Evolutionary conservation across 1,140 invertebrate genomes (phyloP), one percentile per base, ranked within the genome.

Genomic region (Panulirus ornatus): DNA sequence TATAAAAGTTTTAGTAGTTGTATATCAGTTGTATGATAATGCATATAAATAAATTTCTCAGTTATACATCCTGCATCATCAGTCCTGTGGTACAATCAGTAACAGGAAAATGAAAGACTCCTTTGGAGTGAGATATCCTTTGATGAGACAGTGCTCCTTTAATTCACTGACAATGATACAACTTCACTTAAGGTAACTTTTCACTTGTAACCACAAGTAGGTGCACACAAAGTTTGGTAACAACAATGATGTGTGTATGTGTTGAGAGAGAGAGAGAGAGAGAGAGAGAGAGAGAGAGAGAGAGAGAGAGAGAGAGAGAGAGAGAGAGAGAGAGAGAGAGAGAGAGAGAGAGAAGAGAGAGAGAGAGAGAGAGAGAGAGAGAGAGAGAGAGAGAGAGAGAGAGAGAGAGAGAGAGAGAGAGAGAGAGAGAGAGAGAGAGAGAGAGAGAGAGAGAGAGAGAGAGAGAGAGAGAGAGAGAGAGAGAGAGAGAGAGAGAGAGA

Each of bases 291-390:
- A n/a, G n/a, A n/a, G n/a, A n/a, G n/a, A n/a, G n/a, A n/a, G 51
- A 58, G 51, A 58, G 51, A 58, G 51, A 58, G 51, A 58, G 51
- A 58, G 51, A 58, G 51, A 58, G 51, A 58, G 51, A 58, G 51
- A 58, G 51, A 58, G 51, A 58, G 51, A 58, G 51, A 58, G 51
- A 58, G 51, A 58, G 51, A 58, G 51, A 58, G 51, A 58, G 51
- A 58, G 51, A 58, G 51, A 58, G 51, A 58, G 22, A 58, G 11
- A 58, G 11, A 11, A 58, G 11, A 58, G 22, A 58, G 51, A 58
- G 11, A 11, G 11, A 22, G 11, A 22, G 22, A 58, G 51, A 22
- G 51, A 11, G 11, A 58, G 11, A 11, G 51, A 58, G 51, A 58
- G 51, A 58, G 51, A 58, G 51, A 58, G 51, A 58, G 51, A 58